These are phyloP conservation scores for Phycodurus eques DNA, from an alignment of 2,113 vertebrate genomes.

Conservation along the genomic window DNA sequence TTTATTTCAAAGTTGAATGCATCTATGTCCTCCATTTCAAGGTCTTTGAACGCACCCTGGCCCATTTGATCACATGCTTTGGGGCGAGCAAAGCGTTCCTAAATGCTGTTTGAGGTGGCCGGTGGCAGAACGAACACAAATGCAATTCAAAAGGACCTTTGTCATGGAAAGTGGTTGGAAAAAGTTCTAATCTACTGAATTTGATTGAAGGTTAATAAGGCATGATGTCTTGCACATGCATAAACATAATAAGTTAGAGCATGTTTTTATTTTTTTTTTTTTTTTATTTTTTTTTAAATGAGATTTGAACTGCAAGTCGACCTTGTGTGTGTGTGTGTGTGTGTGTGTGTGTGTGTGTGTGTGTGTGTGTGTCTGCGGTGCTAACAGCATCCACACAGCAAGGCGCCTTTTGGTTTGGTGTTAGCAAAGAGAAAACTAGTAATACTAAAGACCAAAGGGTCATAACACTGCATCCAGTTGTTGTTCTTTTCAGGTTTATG, in stretches of 20 bases:
- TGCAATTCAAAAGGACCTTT: not conserved
- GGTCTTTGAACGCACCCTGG: not conserved
- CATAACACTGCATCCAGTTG: slow-evolving; percentile 34
- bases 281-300: too few species aligned
- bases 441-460: slow-evolving; percentile 52
- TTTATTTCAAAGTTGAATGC: slow-evolving; percentile 59
- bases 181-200: slow-evolving; percentile 42
- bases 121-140: not conserved
- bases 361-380: not conserved
- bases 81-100: slow-evolving; percentile 10
- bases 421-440: slow-evolving; percentile 49
- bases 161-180: slow-evolving; percentile 20
- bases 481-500: not conserved
- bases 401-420: slow-evolving; percentile 61
- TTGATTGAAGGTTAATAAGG: slow-evolving; percentile 35
- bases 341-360: not conserved
- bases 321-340: not conserved
- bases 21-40: slow-evolving; percentile 23
- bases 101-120: slow-evolving; percentile 10
- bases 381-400: slow-evolving; percentile 19
- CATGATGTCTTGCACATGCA: slow-evolving; percentile 39
- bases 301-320: slow-evolving; percentile 4
- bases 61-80: slow-evolving; percentile 20
- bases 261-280: not conserved
- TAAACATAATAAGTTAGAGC: slow-evolving; percentile 4